Conservation (phyloP, 1,140 invertebrate genomes). For the Protaetia brevitarsis region DNA sequence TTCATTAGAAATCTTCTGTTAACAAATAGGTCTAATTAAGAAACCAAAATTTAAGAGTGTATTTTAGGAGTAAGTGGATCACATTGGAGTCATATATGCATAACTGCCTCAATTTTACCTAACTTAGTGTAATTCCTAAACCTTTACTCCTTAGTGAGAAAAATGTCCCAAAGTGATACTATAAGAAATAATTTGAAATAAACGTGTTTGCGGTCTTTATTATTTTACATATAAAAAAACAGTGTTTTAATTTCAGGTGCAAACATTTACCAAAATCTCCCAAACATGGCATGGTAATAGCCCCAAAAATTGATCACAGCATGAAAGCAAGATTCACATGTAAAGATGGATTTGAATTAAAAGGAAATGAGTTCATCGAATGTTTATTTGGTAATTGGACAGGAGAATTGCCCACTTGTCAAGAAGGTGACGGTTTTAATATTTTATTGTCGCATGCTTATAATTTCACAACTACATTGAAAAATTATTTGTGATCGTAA, state of each 20-base stretch:
- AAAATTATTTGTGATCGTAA: too few species aligned
- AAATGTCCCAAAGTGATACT: too few species aligned
- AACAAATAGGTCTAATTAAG: too few species aligned
- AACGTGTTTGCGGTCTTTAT: not conserved
- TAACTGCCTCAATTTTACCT: too few species aligned
- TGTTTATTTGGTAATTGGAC: constrained; percentile 94
- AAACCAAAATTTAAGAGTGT: too few species aligned
- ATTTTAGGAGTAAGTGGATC: too few species aligned
- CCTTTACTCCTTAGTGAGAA: too few species aligned
- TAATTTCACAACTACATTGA: too few species aligned
- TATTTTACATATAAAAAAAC: not conserved
- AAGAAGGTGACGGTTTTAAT: constrained; percentile 69
- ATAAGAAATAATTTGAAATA: not conserved
- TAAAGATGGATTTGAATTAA: constrained; percentile 82
- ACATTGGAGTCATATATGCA: too few species aligned
- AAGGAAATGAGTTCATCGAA: constrained; percentile 69
- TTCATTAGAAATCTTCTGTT: too few species aligned
- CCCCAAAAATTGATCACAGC: constrained; percentile 92
- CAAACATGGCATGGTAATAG: constrained; percentile 91
- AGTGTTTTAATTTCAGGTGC: constrained; percentile 56
- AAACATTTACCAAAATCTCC: constrained; percentile 84
- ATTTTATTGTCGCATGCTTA: too few species aligned
- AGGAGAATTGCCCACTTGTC: constrained; percentile 76
- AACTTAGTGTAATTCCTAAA: too few species aligned
- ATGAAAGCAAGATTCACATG: constrained; percentile 90